phyloP scores from a whole-genome alignment of 1,140 invertebrate genomes.

The Drosophila ironensis region DNA sequence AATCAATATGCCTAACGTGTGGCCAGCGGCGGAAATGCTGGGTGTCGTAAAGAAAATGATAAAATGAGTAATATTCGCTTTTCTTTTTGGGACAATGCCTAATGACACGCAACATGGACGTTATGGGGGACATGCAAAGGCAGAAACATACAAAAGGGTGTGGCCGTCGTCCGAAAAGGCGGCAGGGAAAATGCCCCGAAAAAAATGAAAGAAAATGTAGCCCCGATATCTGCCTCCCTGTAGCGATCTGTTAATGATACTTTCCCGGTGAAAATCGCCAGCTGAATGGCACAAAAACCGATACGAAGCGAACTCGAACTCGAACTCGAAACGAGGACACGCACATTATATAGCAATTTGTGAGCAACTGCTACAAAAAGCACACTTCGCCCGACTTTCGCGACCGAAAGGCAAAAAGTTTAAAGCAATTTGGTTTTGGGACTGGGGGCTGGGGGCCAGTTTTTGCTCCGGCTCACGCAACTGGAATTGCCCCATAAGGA shows the following conservation, averaged over 20 bases:
- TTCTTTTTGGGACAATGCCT: constrained; percentile 27
- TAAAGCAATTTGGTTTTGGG: constrained; percentile 57
- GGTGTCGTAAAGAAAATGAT: constrained; percentile 35
- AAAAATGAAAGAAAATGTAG: constrained; percentile 9
- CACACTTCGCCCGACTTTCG: constrained; percentile 49
- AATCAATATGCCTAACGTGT: constrained; percentile 50
- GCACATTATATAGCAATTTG: constrained; percentile 77
- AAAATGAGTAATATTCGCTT: constrained; percentile 20
- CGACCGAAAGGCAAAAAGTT: constrained; percentile 50
- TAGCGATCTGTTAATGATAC: constrained; percentile 55
- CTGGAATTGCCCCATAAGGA: constrained; percentile 49
- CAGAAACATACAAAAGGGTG: constrained; percentile 21
- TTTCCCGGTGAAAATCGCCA: constrained; percentile 67
- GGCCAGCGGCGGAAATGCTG: constrained; percentile 38
- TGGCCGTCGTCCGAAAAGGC: constrained; percentile 7
- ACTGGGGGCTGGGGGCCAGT: constrained; percentile 33
- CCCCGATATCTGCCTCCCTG: constrained; percentile 32
- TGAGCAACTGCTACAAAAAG: constrained; percentile 40
- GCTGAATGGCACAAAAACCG: constrained; percentile 36
- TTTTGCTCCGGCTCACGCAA: constrained; percentile 36
- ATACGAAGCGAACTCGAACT: constrained; percentile 30
- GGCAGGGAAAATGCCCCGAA: neutral
- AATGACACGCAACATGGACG: constrained; percentile 43
- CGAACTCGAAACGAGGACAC: constrained; percentile 66
- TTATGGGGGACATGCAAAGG: constrained; percentile 7